Base-by-base conservation (phyloP, 2,113 vertebrate genomes). In the Pholis gunnellus region DNA sequence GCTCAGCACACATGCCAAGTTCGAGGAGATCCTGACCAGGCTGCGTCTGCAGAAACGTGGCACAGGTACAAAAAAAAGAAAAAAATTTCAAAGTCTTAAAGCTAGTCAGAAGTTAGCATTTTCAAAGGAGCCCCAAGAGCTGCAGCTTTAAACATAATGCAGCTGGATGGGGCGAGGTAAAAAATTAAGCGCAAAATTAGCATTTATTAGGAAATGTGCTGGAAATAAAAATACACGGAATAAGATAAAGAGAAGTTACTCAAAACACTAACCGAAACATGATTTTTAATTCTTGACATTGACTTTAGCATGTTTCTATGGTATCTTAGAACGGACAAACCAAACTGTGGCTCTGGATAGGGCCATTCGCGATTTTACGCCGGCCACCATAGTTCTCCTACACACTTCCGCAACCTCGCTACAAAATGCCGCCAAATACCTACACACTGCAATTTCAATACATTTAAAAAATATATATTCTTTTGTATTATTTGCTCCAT, bases 41-140 rank as follows among this genome's bases (percentile, higher is more conserved):
- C 96, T 98, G 82, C 97, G 97, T 67, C 96, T 99, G 94, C 97
- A 99, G 96, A 99, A 99, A 86, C 96, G 97, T n/a, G 97, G 97
- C 94, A 98, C 97, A 95, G 97, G 97, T 98, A 89, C 69, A 0
- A 8, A 22, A 31, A 25, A 18, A 27, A 9, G 13, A 36, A 25
- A 25, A 3, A 6, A 36, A 22, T 17, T 0, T 4, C 0, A 29
- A 38, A 6, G 34, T n/a, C 34, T 27, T 15, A 1, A 22, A 31
- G 25, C 14, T 34, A n/a, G 40, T 2, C 9, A 29, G 18, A n/a
- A 6, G 34, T 20, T 20, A 60, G 2, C 25, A 14, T 40, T 52
- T 48, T 50, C 15, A 70, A n/a, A 61, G n/a, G n/a, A 20, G 60
- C 14, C 56, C 14, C 56, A 59, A 69, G 6, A 9, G 27, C 15